Evolutionary conservation across 1,140 invertebrate genomes (phyloP), one percentile per base, ranked within the genome.

Genomic region (Aphaenogaster floridana): DNA sequence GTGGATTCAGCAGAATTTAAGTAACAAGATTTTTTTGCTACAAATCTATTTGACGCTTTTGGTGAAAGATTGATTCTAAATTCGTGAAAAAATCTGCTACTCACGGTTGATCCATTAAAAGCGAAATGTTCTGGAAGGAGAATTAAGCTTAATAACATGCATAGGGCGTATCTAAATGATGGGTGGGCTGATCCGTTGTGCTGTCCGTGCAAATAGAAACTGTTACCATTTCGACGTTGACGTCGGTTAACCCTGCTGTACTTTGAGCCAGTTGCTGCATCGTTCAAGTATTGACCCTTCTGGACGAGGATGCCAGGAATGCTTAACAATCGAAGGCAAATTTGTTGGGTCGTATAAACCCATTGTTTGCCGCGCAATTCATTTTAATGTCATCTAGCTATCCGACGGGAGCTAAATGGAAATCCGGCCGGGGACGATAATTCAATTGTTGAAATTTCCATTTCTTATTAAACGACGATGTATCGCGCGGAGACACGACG

Each of bases 381-480:
- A 63, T 84, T 84, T 84, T 84, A 84, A 84, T 74, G 80, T 84
- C 13, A 63, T 84, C 54, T 17, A 76, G 34, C 69, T 48, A 45
- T 13, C 59, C 54, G 69, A 72, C 42, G 54, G 42, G 28, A 48
- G 69, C 28, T 74, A 74, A 84, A 84, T 84, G 54, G 69, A 76
- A 84, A 74, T 48, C 45, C 39, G 8, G 13, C 59, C 17, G 17
- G 17, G 3, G 15, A 21, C 54, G 45, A 83, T 84, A 84, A 84
- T 63, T 84, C 80, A 84, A 84, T 84, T 61, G 80, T 76, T 61
- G 54, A 74, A 54, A 74, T 84, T 76, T 61, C 42, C 69, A 84
- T 84, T 84, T 76, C 80, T 84, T 84, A 84, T 84, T 61, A 84
- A 76, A 74, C n/a, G 71, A 61, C 68, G 36, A 84, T 84, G 54